Base-by-base conservation (phyloP, 1,140 invertebrate genomes). In the Lutraria rhynchaena region DNA sequence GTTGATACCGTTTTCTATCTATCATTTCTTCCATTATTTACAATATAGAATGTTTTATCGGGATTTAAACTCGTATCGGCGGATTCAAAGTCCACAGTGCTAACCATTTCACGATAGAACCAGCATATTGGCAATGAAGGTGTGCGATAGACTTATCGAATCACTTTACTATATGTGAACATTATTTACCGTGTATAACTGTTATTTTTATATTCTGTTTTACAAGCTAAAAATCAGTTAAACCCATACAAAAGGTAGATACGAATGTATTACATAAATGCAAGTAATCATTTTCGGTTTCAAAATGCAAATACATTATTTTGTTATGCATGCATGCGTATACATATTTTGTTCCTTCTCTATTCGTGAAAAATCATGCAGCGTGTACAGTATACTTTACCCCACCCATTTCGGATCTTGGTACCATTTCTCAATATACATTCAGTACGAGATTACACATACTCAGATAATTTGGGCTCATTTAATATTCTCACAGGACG, bases 71-170 rank as follows among this genome's bases (percentile, higher is more conserved):
- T 83, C 73, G 81, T 71, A 77, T 83, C 73, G 82, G 74, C 63
- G 75, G 74, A 83, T 83, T 83, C 82, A 83, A 69, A 83, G 82
- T 83, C 82, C 75, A 65, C 67, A 78, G 75, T 83, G 82, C 74
- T 83, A 83, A 83, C 82, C 82, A 83, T 77, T 73, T 78, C 82
- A 83, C 82, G 65, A 78, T 83, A 49, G 82, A 83, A 83, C 82
- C 75, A 19, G n/a, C n/a, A n/a, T n/a, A n/a, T n/a, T n/a, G n/a
- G n/a, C n/a, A n/a, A n/a, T n/a, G n/a, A n/a, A n/a, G n/a, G n/a
- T n/a, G n/a, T n/a, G n/a, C n/a, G n/a, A n/a, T n/a, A n/a, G n/a
- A n/a, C n/a, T n/a, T n/a, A n/a, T n/a, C n/a, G n/a, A n/a, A n/a
- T n/a, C n/a, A n/a, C 44, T 49, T 9, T 11, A 11, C 11, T 49